A percentile compares a stretch with the other conserved stretches of the same genome.
Evolutionary conservation across 2,113 vertebrate genomes (phyloP).

Genomic region (Rafetus swinhoei): DNA sequence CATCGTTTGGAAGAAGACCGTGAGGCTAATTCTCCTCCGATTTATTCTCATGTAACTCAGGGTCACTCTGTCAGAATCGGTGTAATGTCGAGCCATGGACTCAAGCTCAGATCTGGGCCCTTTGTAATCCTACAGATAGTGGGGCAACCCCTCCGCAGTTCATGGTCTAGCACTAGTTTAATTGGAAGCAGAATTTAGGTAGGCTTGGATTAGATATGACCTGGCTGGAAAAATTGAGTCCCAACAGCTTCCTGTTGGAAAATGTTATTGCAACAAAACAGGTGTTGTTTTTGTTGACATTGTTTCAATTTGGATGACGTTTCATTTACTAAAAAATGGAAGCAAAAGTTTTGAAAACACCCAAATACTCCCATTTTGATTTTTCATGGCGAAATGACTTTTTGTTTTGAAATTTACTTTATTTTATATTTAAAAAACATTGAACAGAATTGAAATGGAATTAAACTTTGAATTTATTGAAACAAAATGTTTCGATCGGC

Average conservation of each 20-base stretch:
- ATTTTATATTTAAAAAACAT: background rate
- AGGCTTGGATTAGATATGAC: background rate
- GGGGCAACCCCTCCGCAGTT: background rate
- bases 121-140: background rate
- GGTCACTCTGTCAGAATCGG: background rate
- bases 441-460: background rate
- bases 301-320: background rate
- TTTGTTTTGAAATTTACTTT: background rate
- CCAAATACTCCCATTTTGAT: background rate
- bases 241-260: background rate
- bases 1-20: background rate
- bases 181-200: background rate
- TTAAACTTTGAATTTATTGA: background rate
- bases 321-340: background rate
- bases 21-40: background rate
- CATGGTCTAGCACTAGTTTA: background rate
- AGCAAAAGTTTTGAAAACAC: background rate
- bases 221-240: background rate
- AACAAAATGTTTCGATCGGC: accelerated
- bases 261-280: background rate
- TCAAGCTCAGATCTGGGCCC: background rate
- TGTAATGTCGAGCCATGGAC: background rate
- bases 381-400: background rate
- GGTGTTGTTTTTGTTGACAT: background rate
- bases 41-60: background rate